A percentile compares a stretch with the other conserved stretches of the same genome.
Evolutionary conservation across 2,797 vertebrate genomes (phyloP).

Genomic region (Ptychobarbus kaznakovi): DNA sequence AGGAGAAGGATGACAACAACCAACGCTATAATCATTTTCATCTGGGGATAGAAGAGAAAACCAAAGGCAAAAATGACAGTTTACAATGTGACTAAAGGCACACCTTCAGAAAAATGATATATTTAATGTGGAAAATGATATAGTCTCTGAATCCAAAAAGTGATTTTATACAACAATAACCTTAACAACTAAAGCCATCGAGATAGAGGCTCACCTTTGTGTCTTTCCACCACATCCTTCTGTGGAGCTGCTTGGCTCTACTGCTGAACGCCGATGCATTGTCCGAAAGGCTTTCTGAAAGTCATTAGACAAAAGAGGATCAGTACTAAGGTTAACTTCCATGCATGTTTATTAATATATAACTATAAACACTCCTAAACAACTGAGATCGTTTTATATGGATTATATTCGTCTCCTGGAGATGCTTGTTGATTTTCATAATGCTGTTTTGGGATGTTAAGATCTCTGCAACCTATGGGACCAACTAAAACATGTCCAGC

Average conservation of each 20-base stretch:
- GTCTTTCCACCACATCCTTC: conserved; percentile 98
- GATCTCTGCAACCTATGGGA: conserved; percentile 14
- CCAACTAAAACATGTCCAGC: neutral
- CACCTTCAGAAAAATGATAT: neutral
- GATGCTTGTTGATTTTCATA: conserved; percentile 49
- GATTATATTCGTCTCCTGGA: conserved; percentile 33
- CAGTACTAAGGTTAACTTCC: neutral
- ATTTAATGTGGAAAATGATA: neutral
- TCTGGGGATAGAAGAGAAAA: conserved; percentile 74
- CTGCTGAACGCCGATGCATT: conserved; percentile 98
- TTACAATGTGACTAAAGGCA: neutral
- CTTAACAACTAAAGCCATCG: neutral
- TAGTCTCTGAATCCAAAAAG: neutral
- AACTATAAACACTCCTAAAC: neutral
- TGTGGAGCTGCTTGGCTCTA: conserved; percentile 95
- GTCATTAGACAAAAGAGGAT: conserved; percentile 24
- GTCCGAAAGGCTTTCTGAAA: conserved; percentile 93
- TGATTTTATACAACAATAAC: neutral
- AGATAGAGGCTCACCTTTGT: conserved; percentile 83
- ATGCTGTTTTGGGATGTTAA: conserved; percentile 30
- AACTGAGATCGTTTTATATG: conserved; percentile 26
- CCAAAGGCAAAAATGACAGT: neutral
- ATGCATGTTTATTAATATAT: neutral
- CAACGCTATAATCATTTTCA: conserved; percentile 91
- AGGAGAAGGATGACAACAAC: conserved; percentile 88